These are phyloP conservation scores for Calameuta filiformis DNA, from an alignment of 2,888 invertebrate genomes.

Conservation along the genomic window DNA sequence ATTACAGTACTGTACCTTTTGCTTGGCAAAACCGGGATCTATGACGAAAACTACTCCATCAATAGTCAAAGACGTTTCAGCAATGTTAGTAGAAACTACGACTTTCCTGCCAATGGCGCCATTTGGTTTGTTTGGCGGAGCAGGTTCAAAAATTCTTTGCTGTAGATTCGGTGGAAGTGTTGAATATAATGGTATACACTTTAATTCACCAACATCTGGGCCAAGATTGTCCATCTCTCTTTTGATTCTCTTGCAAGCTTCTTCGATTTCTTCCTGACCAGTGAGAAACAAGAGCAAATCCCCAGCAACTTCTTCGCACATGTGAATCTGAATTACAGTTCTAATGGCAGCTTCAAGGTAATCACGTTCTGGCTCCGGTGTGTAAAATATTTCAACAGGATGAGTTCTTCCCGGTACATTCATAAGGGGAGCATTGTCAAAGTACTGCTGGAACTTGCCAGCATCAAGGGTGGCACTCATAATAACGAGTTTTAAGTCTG, in stretches of 20 bases:
- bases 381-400: conserved; percentile 98
- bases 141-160: conserved; percentile 96
- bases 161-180: conserved; percentile 97
- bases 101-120: conserved; percentile 93
- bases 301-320: conserved; percentile 92
- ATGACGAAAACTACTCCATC: conserved; percentile 99
- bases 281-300: conserved; percentile 94
- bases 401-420: conserved; percentile 97
- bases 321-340: conserved; percentile 97
- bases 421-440: conserved; percentile 98
- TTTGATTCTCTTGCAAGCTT: conserved; percentile 97
- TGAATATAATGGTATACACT: conserved; percentile 98
- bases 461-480: conserved; percentile 99
- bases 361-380: conserved; percentile 97
- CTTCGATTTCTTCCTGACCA: conserved; percentile 95
- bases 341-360: conserved; percentile 98
- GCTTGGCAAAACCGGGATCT: conserved; percentile 99
- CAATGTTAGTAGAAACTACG: conserved; percentile 99
- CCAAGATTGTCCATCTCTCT: conserved; percentile 96
- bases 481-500: conserved; percentile 95
- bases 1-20: conserved; percentile 75
- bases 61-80: conserved; percentile 98
- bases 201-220: conserved; percentile 95
- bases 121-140: conserved; percentile 90
- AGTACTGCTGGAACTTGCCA: conserved; percentile 99